phyloP scores from a whole-genome alignment of 2,797 vertebrate genomes.

The Betta splendens region DNA sequence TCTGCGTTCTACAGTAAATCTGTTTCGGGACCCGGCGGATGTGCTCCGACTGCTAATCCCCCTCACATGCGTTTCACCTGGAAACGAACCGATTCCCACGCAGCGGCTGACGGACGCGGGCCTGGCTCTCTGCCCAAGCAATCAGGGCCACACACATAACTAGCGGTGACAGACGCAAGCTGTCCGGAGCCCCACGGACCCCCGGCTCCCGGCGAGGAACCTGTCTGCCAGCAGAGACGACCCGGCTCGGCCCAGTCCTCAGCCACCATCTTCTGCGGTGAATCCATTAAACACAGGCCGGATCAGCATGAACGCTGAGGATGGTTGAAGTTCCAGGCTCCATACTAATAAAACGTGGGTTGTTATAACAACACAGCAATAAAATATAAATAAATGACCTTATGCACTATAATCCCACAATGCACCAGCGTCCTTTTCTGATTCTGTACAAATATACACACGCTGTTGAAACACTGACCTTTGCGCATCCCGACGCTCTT shows the following conservation, averaged over 20 bases:
- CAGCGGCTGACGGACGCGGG: slow-evolving; percentile 45
- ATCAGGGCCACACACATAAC: slow-evolving; percentile 66
- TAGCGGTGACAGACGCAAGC: slow-evolving; percentile 70
- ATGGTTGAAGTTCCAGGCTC: slow-evolving; percentile 10
- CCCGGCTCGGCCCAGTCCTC: slow-evolving; percentile 38
- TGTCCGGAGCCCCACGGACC: slow-evolving; percentile 53
- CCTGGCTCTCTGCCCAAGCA: slow-evolving; percentile 65
- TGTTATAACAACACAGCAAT: no score
- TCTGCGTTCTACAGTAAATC: slow-evolving; percentile 1
- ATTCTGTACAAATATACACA: slow-evolving; percentile 11
- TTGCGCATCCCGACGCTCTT: slow-evolving; percentile 34
- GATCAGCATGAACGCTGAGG: slow-evolving; percentile 31
- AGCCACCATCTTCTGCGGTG: slow-evolving; percentile 16
- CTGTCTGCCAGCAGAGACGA: slow-evolving; percentile 42
- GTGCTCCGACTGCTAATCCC: slow-evolving; percentile 24
- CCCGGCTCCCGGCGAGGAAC: slow-evolving; percentile 44
- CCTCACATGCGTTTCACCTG: slow-evolving; percentile 21
- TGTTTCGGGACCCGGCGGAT: neutral
- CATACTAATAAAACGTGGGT: no score
- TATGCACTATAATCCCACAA: neutral
- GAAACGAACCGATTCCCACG: slow-evolving; percentile 16
- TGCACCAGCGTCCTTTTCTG: slow-evolving; percentile 10
- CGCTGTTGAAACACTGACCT: slow-evolving; percentile 51
- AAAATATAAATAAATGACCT: no score
- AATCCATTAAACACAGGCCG: no score